These are phyloP conservation scores for Prolemur simus DNA, from an alignment of 2,113 vertebrate genomes.

Conservation along the genomic window DNA sequence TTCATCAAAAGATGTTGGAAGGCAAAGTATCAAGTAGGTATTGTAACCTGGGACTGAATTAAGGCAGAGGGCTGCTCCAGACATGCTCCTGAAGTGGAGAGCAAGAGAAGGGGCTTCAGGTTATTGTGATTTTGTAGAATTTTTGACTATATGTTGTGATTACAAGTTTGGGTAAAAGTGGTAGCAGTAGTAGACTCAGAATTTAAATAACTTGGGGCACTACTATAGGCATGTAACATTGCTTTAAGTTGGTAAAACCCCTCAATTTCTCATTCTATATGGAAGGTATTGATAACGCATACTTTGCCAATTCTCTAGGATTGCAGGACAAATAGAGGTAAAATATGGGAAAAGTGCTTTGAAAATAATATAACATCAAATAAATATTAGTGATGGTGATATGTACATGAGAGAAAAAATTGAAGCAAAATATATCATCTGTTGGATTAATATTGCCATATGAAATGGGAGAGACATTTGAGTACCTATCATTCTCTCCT, in stretches of 20 bases:
- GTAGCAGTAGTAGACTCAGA: background rate
- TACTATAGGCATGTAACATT: background rate
- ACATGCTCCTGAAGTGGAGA: background rate
- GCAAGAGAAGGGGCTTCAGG: background rate
- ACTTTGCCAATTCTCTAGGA: background rate
- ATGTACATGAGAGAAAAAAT: background rate
- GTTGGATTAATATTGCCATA: background rate
- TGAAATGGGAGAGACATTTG: background rate
- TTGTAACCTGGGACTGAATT: background rate
- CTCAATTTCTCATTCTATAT: background rate
- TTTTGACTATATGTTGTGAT: background rate
- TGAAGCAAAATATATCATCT: background rate
- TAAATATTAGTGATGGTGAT: background rate
- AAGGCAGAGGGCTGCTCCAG: background rate
- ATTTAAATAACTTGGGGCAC: background rate
- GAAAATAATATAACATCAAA: background rate
- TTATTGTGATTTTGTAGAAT: background rate
- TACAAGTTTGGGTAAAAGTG: background rate
- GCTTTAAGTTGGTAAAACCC: background rate
- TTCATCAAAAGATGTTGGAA: background rate
- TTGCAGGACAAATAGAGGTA: slow-evolving; percentile 1
- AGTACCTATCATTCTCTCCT: background rate
- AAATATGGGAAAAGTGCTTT: background rate
- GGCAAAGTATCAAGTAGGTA: background rate
- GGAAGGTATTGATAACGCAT: background rate